A percentile compares a stretch with the other conserved stretches of the same genome.
These are phyloP conservation scores for Polyergus mexicanus DNA, from an alignment of 1,140 invertebrate genomes.

Conservation along the genomic window DNA sequence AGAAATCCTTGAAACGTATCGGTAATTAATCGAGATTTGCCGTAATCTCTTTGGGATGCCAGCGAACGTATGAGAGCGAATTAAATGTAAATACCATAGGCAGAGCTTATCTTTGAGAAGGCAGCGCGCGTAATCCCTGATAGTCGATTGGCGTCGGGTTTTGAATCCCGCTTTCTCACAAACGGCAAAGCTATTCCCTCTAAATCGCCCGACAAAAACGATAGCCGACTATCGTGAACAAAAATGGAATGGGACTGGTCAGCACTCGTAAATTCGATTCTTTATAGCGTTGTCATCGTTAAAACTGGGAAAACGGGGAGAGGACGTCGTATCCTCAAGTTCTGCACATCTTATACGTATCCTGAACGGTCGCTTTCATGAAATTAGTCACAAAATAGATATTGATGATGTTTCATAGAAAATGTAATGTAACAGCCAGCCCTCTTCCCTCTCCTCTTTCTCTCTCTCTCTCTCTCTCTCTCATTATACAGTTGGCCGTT, in stretches of 20 bases:
- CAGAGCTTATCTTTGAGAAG: constrained; percentile 18
- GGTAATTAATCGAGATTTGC: constrained; percentile 49
- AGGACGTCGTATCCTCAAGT: constrained; percentile 22
- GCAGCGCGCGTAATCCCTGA: constrained; percentile 3
- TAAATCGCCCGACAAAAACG: constrained; percentile 11
- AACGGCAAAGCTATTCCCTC: constrained; percentile 11
- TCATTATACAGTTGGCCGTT: not conserved
- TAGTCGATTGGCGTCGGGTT: not conserved
- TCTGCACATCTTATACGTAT: constrained; percentile 10
- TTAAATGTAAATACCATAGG: constrained; percentile 42
- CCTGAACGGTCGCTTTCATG: constrained; percentile 60
- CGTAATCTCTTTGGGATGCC: constrained; percentile 13
- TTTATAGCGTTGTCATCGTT: constrained; percentile 76
- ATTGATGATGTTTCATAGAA: not conserved
- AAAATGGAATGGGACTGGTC: constrained; percentile 13
- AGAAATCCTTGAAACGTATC: constrained; percentile 9
- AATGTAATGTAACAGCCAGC: not conserved
- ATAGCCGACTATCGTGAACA: constrained; percentile 14
- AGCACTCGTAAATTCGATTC: constrained; percentile 75
- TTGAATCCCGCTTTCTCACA: not conserved
- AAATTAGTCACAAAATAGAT: constrained; percentile 41
- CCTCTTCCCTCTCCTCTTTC: too few species aligned
- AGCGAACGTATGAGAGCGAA: constrained; percentile 23
- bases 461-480: too few species aligned
- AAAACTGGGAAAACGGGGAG: constrained; percentile 35